These are phyloP conservation scores for Pelodiscus sinensis DNA, from an alignment of 2,113 vertebrate species.

Conservation along the genomic window DNA sequence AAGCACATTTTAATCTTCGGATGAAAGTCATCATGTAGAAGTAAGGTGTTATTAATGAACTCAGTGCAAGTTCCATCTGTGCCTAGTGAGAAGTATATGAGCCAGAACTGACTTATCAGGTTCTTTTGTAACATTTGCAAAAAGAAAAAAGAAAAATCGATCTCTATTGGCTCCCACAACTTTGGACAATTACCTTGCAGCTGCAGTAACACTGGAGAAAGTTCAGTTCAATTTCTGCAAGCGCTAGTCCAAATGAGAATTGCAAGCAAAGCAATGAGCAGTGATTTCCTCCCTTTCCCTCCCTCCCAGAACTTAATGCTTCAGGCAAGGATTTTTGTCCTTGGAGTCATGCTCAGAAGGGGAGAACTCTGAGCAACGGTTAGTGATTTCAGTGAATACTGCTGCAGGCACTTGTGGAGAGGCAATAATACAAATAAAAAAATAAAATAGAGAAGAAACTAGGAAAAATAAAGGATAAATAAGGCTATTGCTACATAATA, in stretches of 20 bases:
- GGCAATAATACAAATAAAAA: conserved; percentile 2
- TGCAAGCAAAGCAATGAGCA: conserved; percentile 56
- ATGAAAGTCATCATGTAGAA: background rate
- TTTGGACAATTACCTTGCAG: conserved; percentile 69
- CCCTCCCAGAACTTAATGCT: conserved; percentile 33
- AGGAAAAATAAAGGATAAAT: conserved; percentile 34
- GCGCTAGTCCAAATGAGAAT: conserved; percentile 59
- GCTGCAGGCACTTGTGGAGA: background rate
- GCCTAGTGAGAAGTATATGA: conserved; percentile 3
- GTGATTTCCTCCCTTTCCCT: background rate
- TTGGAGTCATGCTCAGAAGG: background rate
- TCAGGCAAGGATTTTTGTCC: conserved; percentile 34
- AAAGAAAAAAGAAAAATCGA: conserved; percentile 47
- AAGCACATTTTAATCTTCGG: conserved; percentile 16
- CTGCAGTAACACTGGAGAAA: conserved; percentile 43
- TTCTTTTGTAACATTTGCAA: conserved; percentile 61
- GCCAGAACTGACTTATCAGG: conserved; percentile 48
- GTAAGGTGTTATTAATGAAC: conserved; percentile 35
- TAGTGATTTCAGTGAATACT: conserved; percentile 1
- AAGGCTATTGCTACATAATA: background rate
- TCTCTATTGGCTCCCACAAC: conserved; percentile 39
- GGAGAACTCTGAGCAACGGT: conserved; percentile 25
- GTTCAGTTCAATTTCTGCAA: conserved; percentile 63
- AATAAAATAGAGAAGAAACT: background rate
- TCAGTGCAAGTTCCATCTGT: conserved; percentile 24